Conservation (phyloP, 2,797 vertebrate genomes). For the Calcarius lapponicus region DNA sequence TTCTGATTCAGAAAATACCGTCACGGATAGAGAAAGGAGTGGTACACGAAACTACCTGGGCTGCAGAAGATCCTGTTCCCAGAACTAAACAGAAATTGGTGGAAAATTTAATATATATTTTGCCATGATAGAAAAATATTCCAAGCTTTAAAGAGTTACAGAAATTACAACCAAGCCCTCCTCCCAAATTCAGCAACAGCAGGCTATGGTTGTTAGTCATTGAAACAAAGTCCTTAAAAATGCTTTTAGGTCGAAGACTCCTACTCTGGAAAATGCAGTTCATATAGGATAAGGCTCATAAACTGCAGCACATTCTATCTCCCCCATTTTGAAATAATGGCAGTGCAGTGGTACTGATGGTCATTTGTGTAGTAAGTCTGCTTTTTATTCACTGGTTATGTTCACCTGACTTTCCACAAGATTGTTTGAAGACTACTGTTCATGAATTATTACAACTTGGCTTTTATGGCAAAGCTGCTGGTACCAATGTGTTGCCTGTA, state of each 20-base stretch:
- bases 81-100: background rate
- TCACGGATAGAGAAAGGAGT: background rate
- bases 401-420: background rate
- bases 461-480: background rate
- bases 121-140: background rate
- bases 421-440: background rate
- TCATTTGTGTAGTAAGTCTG: background rate
- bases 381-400: background rate
- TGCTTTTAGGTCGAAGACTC: background rate
- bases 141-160: background rate
- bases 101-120: background rate
- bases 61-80: background rate
- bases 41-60: background rate
- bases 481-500: background rate
- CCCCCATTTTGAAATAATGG: background rate
- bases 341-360: background rate
- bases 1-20: conserved; percentile 4
- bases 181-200: background rate
- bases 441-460: background rate
- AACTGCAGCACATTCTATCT: background rate
- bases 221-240: background rate
- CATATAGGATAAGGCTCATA: background rate
- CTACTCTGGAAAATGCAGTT: background rate
- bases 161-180: background rate
- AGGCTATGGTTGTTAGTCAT: background rate